Evolutionary conservation across 2,888 invertebrate genomes (phyloP), one percentile per base, ranked within the genome.

Genomic region (Hyposoter didymator): DNA sequence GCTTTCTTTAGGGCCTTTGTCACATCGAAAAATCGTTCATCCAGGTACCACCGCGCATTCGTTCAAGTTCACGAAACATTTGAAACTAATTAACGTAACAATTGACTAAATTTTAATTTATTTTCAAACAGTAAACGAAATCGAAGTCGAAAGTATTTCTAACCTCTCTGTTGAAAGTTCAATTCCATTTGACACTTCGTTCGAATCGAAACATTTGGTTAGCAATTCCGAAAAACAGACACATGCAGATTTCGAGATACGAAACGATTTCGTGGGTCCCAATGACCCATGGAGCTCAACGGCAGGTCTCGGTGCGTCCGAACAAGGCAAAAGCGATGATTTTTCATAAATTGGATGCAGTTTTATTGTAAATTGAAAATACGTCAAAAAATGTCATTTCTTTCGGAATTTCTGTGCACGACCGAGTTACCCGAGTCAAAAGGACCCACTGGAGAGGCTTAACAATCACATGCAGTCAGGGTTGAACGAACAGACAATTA

Each of bases 1-100:
- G 19, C 52, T 59, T 64, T 75, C 47, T 64, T 19, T 35, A 35
- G 32, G 43, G 64, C 35, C 62, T 70, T 32, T 70, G 43, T 62
- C 1, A 35, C 52, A 52, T 19, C 19, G 14, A 52, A 59, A 74
- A 74, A 74, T 43, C 62, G 28, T 47, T 10, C 28, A 22, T 45
- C 74, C 62, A 62, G 74, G 28, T 62, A n/a, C 6, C 4, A 52
- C 35, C 28, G 0, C 49, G 5, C 10, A 19, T 7, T 52, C 49
- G 7, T 6, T n/a, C 7, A 52, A 52, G 1, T 19, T 2, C 19
- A 52, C 52, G 52, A 52, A 19, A 52, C 52, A 52, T 52, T 52
- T 4, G 1, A 52, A 0, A 8, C 19, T 19, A 19, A 0, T 49
- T 19, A 2, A 52, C 19, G 8, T 17, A 19, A 52, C 19, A 52